Evolutionary conservation across 1,140 invertebrate genomes (phyloP).

Genomic region (Caenorhabditis latens): DNA sequence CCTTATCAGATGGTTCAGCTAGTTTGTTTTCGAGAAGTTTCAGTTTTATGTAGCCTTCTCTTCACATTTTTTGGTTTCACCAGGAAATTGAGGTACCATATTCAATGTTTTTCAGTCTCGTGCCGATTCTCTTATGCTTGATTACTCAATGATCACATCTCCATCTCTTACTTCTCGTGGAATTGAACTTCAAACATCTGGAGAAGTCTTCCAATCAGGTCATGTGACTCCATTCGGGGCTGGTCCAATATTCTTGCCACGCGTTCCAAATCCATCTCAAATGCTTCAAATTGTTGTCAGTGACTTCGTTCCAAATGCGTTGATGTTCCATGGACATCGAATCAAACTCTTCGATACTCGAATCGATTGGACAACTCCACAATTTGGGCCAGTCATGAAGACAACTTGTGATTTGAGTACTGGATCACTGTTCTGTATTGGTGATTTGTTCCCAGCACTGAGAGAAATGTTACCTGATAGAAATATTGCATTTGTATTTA

Average conservation of each 20-base stretch:
- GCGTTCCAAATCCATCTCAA: constrained; percentile 67
- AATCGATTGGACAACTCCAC: constrained; percentile 74
- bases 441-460: constrained; percentile 76
- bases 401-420: constrained; percentile 71
- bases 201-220: constrained; percentile 68
- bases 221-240: constrained; percentile 72
- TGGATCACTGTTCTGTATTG: constrained; percentile 74
- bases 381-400: constrained; percentile 77
- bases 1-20: too few relatives aligned
- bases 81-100: not conserved
- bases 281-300: constrained; percentile 77
- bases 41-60: not conserved
- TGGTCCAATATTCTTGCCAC: constrained; percentile 66
- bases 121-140: constrained; percentile 72
- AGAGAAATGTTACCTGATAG: constrained; percentile 63
- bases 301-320: constrained; percentile 75
- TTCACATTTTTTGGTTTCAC: not conserved
- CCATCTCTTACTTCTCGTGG: constrained; percentile 66
- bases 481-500: constrained; percentile 59
- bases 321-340: constrained; percentile 76
- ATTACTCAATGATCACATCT: constrained; percentile 72
- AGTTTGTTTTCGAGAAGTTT: too few relatives aligned
- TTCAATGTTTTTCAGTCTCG: constrained; percentile 61
- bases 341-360: constrained; percentile 76
- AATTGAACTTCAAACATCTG: constrained; percentile 73